These are phyloP conservation scores for Lepidurus apus DNA, from an alignment of 1,140 invertebrate genomes.

Conservation along the genomic window DNA sequence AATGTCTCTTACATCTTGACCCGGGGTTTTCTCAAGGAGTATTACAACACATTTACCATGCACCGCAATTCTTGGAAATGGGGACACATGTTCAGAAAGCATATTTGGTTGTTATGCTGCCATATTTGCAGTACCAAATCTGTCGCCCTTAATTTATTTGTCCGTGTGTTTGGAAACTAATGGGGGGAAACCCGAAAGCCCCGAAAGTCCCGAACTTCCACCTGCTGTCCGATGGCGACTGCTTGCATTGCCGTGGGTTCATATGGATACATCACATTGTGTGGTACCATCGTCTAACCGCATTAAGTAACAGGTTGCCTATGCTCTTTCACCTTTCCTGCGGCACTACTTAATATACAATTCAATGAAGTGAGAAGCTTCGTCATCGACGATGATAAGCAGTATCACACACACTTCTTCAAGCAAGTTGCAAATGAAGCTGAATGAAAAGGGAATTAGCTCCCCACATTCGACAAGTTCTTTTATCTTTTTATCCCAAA, in stretches of 20 bases:
- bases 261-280: not conserved
- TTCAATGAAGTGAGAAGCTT: too few relatives aligned
- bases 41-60: too few relatives aligned
- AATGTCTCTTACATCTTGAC: too few relatives aligned
- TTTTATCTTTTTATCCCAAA: too few relatives aligned
- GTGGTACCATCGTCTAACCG: not conserved
- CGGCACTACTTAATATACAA: not conserved
- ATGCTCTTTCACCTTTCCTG: not conserved
- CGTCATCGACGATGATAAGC: too few relatives aligned
- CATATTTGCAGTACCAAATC: not conserved
- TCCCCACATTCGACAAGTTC: too few relatives aligned
- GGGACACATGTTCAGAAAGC: too few relatives aligned
- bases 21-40: too few relatives aligned
- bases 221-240: not conserved
- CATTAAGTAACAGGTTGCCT: not conserved
- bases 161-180: not conserved
- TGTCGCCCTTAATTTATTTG: not conserved
- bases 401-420: too few relatives aligned
- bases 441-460: too few relatives aligned
- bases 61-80: too few relatives aligned
- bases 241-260: not conserved
- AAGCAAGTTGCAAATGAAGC: too few relatives aligned
- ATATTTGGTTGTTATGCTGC: not conserved
- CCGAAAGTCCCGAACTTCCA: not conserved
- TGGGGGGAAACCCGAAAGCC: not conserved